These are phyloP conservation scores for Cyphomyrus discorhynchus DNA, from an alignment of 2,113 vertebrate genomes.

Conservation along the genomic window DNA sequence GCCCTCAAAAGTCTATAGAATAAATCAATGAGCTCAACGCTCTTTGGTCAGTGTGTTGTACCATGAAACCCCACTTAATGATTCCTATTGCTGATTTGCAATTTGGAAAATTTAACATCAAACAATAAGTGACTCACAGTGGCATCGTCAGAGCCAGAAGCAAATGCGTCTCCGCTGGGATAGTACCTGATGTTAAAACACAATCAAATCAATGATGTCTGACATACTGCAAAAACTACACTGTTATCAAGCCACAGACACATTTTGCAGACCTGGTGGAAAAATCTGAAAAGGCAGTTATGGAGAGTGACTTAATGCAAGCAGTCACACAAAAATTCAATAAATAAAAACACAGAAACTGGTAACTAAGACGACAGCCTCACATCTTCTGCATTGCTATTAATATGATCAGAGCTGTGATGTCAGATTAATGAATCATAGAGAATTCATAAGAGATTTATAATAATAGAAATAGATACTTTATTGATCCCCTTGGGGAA, in stretches of 20 bases:
- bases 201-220: neutral
- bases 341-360: neutral
- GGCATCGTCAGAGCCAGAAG: conserved; percentile 95
- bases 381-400: neutral
- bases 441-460: neutral
- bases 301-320: neutral
- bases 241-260: neutral
- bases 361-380: neutral
- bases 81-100: neutral
- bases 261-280: neutral
- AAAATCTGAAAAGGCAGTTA: neutral
- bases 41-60: neutral
- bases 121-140: conserved; percentile 69
- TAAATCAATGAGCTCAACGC: conserved; percentile 15
- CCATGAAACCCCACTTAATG: neutral
- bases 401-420: neutral
- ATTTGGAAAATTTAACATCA: neutral
- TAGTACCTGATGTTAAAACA: conserved; percentile 74
- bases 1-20: neutral
- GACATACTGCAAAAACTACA: neutral
- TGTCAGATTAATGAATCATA: neutral
- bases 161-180: conserved; percentile 96
- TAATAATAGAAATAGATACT: neutral
- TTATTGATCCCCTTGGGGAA: no score
- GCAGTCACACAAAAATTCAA: neutral